Base-by-base conservation (phyloP, 2,797 vertebrate species). In the Macropus fuliginosus region DNA sequence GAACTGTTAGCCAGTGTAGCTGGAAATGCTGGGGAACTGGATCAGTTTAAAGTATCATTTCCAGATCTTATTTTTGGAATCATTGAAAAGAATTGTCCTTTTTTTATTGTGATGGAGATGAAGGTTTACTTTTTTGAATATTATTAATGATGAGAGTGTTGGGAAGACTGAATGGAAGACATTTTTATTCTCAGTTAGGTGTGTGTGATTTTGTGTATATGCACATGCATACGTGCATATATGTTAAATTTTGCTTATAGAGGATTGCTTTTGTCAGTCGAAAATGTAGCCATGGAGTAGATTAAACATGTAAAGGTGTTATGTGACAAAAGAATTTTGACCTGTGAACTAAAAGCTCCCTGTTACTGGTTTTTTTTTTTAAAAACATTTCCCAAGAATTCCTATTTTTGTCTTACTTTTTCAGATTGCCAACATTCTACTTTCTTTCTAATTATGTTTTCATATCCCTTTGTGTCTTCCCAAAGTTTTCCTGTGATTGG, bases 351-450 rank as follows among this genome's bases (percentile, higher is more conserved):
- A 55, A 90, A 34, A 74, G 34, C 59, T 93, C 89, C 14, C 92
- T 81, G 66, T 50, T 29, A 18, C 46, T 91, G 8, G 40, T 52
- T 31, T 91, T 57, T 94, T 91, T 66, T 94, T 96, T 97, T 95
- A n/a, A 12, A 91, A 92, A 40, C 2, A 54, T 56, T 28, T 2
- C 87, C 74, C 46, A 95, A 92, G 81, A 29, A 74, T 74, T 74
- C 34, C 34, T n/a, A 13, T n/a, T 74, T 74, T 62, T 31, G 12
- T 62, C 10, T 31, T 93, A n/a, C 62, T 55, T 95, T 94, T 96
- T 27, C 59, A 54, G 94, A 74, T 95, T 29, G 87, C 6, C 46
- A 56, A 31, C 55, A 16, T 4, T 55, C 34, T 55, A 0, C 27
- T 55, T 16, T 92, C 24, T 94, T 55, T 90, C 14, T 94, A 56